phyloP scores from a whole-genome alignment of 2,113 vertebrate genomes.

The Sigmodon hispidus region DNA sequence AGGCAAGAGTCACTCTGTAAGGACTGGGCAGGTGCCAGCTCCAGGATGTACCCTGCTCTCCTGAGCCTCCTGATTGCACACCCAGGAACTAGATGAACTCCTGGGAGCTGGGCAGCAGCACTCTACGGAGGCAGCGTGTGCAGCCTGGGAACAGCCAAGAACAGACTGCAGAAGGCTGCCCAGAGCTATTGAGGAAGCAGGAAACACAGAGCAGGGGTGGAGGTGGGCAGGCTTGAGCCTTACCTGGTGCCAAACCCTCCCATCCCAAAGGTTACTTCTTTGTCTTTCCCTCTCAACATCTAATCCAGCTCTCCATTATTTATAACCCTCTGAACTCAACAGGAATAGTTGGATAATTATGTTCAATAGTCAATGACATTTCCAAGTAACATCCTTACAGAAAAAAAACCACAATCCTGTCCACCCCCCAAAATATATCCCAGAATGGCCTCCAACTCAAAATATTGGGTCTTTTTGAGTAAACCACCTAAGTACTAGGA shows the following conservation, averaged over 20 bases:
- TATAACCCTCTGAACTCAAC: background rate
- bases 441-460: background rate
- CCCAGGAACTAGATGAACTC: background rate
- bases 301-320: background rate
- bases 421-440: background rate
- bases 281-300: background rate
- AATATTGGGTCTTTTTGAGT: background rate
- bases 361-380: background rate
- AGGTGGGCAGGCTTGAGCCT: background rate
- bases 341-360: background rate
- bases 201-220: fast-evolving
- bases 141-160: background rate
- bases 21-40: background rate
- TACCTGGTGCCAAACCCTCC: background rate
- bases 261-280: background rate
- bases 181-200: background rate
- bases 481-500: no score
- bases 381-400: background rate
- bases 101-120: background rate
- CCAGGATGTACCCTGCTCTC: background rate
- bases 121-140: background rate
- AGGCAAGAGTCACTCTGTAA: background rate
- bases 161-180: background rate
- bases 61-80: background rate
- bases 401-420: background rate